Base-by-base conservation (phyloP, 2,797 vertebrate species). In the Decapterus maruadsi region DNA sequence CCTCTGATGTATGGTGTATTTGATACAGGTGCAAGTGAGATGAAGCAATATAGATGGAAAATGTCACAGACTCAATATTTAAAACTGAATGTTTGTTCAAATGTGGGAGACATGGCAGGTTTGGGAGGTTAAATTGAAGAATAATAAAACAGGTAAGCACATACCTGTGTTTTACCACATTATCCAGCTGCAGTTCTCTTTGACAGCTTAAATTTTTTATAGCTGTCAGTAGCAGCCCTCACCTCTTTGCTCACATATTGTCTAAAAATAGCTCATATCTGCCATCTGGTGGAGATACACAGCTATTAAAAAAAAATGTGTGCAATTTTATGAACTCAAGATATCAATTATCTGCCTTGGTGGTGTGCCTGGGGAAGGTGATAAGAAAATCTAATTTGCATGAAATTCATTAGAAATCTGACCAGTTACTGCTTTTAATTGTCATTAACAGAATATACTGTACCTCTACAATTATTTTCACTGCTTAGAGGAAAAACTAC, bases 261-360 rank as follows among this genome's bases (percentile, higher is more conserved):
- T 63, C 16, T 40, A 3, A 43, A 54, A 34, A 6, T n/a, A 50
- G 73, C 60, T 77, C 54, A 48, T 57, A 73, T 80, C 75, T 87
- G 86, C 86, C 86, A 81, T 71, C 90, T 91, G 68, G 74, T 86
- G 92, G 86, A 68, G 1, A 57, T 8, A 38, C 0, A 17, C 4
- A 16, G 57, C 48, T 53, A 40, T 26, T 26, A 26, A 26, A 26
- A 26, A 26, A 26, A 26, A 26, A 26, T 26, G 26, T 26, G 17
- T 50, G 43, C 51, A 16, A 9, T 42, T 7, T 1, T 68, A 22
- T 61, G 43, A 61, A 22, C n/a, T 64, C 43, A 40, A 29, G 13
- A 83, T 77, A 48, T 16, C 43, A 75, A n/a, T 73, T 48, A 42
- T 36, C 46, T 72, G 16, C 9, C n/a, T 19, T 8, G 10, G 29